phyloP scores from a whole-genome alignment of 2,888 invertebrate genomes.

The Eristalis intricaria region DNA sequence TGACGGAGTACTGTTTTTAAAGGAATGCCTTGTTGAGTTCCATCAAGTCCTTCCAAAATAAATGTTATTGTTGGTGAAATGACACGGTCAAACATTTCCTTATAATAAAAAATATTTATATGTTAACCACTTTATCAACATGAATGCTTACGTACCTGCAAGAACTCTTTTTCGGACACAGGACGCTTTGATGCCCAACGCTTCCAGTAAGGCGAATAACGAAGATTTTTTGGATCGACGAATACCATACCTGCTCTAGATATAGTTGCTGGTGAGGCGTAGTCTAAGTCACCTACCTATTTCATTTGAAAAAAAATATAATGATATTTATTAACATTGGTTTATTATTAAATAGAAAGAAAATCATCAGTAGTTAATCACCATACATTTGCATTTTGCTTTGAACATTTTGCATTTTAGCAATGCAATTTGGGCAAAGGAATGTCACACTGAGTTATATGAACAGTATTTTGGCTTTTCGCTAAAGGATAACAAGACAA shows the following conservation, averaged over 20 bases:
- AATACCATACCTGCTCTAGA: slow-evolving; percentile 97
- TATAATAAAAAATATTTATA: slow-evolving; percentile 32
- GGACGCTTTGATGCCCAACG: slow-evolving; percentile 87
- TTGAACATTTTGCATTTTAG: no score
- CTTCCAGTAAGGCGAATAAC: slow-evolving; percentile 93
- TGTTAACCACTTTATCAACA: background rate
- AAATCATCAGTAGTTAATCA: no score
- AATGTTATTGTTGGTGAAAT: slow-evolving; percentile 88
- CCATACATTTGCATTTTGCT: no score
- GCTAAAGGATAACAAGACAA: no score
- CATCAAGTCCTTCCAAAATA: slow-evolving; percentile 88
- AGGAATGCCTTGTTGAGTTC: slow-evolving; percentile 87
- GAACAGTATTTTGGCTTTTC: no score
- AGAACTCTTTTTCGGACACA: slow-evolving; percentile 82
- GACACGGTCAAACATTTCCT: slow-evolving; percentile 88
- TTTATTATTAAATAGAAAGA: no score
- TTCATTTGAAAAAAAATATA: slow-evolving; percentile 19
- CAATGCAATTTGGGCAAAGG: no score
- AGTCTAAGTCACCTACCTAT: slow-evolving; percentile 92
- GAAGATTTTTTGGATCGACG: slow-evolving; percentile 95
- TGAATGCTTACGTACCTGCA: slow-evolving; percentile 75
- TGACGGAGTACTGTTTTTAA: slow-evolving; percentile 91
- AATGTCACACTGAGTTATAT: no score
- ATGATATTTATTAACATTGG: no score
- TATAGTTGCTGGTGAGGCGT: slow-evolving; percentile 96